These are phyloP conservation scores for Bombus breviceps DNA, from an alignment of 1,140 invertebrate species.

Conservation along the genomic window DNA sequence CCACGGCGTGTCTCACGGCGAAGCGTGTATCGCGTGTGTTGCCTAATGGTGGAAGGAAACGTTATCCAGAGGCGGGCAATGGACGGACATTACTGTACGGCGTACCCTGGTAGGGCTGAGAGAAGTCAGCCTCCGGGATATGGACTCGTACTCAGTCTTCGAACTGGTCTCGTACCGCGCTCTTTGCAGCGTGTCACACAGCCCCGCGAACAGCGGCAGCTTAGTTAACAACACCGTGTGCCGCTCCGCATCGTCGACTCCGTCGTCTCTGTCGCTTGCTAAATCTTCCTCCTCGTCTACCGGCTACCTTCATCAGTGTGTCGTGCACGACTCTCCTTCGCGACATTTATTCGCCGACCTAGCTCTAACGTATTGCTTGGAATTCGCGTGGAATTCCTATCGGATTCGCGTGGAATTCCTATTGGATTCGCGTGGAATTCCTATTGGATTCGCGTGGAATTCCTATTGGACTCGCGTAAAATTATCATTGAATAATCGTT, in stretches of 20 bases:
- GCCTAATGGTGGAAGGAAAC: constrained; percentile 68
- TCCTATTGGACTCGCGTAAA: too few relatives aligned
- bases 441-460: too few relatives aligned
- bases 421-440: not conserved
- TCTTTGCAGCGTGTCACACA: constrained; percentile 54
- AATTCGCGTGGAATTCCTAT: not conserved
- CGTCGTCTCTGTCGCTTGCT: not conserved
- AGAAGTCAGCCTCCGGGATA: constrained; percentile 73
- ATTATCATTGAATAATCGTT: too few relatives aligned
- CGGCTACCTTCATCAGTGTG: not conserved
- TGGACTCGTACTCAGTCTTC: constrained; percentile 75
- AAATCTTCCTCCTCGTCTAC: not conserved
- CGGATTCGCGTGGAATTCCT: too few relatives aligned
- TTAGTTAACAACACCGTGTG: constrained; percentile 45
- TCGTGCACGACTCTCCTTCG: not conserved
- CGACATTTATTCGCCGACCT: not conserved
- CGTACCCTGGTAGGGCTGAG: constrained; percentile 73
- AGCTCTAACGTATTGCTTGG: too few relatives aligned
- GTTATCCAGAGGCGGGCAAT: constrained; percentile 72
- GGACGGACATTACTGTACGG: constrained; percentile 59
- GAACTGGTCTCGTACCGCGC: constrained; percentile 64
- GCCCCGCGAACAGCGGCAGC: constrained; percentile 33
- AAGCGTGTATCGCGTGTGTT: constrained; percentile 56
- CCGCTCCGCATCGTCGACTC: constrained; percentile 16
- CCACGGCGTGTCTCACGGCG: constrained; percentile 27